Evolutionary conservation across 2,113 vertebrate species (phyloP).

Genomic region (Podilymbus podiceps): DNA sequence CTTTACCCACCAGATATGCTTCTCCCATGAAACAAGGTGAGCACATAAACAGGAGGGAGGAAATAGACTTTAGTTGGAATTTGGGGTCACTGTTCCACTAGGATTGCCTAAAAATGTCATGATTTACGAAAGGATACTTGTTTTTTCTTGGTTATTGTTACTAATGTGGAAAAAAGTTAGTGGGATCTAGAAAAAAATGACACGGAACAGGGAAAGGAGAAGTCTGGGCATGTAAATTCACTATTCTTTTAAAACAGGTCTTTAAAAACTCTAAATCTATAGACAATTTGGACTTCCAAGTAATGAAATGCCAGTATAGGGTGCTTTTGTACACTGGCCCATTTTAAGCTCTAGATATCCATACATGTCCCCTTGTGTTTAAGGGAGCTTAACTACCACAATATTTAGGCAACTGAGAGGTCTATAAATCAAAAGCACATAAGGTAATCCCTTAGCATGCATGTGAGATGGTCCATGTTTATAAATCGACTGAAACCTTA

Average conservation of each 20-base stretch:
- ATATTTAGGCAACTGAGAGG: neutral
- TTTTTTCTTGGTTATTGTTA: neutral
- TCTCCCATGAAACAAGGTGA: neutral
- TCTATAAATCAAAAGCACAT: neutral
- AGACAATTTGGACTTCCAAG: neutral
- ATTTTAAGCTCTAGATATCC: neutral
- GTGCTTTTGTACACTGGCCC: neutral
- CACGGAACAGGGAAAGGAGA: neutral
- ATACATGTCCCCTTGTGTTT: neutral
- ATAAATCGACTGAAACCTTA: neutral
- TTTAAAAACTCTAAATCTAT: neutral
- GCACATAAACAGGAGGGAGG: neutral
- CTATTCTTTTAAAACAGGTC: neutral
- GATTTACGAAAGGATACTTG: neutral
- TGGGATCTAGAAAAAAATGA: neutral
- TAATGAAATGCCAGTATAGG: neutral
- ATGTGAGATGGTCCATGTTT: neutral
- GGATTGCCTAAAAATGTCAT: neutral
- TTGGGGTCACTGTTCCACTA: neutral
- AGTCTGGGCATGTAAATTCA: neutral
- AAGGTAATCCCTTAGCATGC: neutral
- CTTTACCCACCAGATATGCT: neutral
- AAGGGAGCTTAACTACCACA: neutral
- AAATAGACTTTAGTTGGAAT: neutral
- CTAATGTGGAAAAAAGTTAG: neutral